phyloP scores from a whole-genome alignment of 2,113 vertebrate genomes.

The Nematolebias whitei region DNA sequence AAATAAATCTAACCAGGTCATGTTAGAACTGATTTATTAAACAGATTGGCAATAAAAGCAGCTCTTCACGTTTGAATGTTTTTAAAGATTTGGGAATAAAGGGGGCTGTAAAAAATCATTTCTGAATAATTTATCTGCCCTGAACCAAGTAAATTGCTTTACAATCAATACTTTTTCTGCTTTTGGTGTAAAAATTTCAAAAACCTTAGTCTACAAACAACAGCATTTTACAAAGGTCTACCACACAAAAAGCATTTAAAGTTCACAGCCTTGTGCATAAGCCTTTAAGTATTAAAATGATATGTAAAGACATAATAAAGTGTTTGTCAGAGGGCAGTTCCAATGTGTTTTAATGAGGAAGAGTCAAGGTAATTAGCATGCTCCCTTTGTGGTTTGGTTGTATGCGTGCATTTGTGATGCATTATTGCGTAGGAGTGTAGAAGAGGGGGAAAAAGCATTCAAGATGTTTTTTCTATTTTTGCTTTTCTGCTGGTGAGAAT shows the following conservation, averaged over 20 bases:
- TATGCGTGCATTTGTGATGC: background rate
- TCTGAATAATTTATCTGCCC: background rate
- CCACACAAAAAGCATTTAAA: constrained; percentile 5
- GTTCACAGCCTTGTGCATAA: constrained; percentile 17
- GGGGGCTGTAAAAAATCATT: background rate
- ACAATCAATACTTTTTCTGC: background rate
- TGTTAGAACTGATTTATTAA: too few species aligned
- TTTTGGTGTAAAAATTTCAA: constrained; percentile 2
- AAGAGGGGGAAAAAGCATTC: constrained; percentile 40
- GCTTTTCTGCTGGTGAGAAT: constrained; percentile 18
- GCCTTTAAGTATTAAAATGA: constrained; percentile 18
- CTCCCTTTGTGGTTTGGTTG: constrained; percentile 20
- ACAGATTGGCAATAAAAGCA: too few species aligned
- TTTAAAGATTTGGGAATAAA: background rate
- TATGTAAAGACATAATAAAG: constrained; percentile 14
- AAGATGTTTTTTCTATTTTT: constrained; percentile 17
- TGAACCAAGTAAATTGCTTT: background rate
- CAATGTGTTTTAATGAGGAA: constrained; percentile 8
- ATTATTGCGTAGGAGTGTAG: constrained; percentile 9
- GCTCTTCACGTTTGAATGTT: too few species aligned
- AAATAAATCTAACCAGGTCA: too few species aligned
- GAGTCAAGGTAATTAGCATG: constrained; percentile 29
- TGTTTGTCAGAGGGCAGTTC: constrained; percentile 11
- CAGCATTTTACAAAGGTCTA: background rate
- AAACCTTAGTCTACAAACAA: background rate